Evolutionary conservation across 2,888 invertebrate genomes (phyloP).

Genomic region (Steinernema carpocapsae): DNA sequence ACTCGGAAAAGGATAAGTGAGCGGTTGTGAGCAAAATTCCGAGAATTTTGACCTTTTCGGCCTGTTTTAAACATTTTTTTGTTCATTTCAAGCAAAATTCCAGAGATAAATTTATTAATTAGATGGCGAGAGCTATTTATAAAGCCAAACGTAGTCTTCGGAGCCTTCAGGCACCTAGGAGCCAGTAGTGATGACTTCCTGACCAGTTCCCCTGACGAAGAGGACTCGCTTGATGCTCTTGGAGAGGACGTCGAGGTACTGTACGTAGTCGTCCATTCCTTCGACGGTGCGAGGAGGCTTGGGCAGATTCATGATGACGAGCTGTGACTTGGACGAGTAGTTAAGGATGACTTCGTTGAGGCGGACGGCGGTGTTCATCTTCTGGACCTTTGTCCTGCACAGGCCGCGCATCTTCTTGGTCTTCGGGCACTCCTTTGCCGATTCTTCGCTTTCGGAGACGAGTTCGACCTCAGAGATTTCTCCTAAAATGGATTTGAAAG

Average conservation of each 20-base stretch:
- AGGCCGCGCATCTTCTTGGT: constrained; percentile 51
- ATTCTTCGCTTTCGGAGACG: constrained; percentile 11
- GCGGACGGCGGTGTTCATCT: constrained; percentile 99
- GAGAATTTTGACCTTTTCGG: not conserved
- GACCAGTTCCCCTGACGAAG: constrained; percentile 66
- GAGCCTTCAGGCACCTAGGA: constrained; percentile 42
- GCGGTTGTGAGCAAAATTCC: not conserved
- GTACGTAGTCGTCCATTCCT: constrained; percentile 66
- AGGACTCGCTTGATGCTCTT: constrained; percentile 63
- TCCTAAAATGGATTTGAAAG: no score
- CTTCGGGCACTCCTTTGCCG: not conserved
- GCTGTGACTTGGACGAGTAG: constrained; percentile 92
- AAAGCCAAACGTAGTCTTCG: not conserved
- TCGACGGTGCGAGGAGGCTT: constrained; percentile 78
- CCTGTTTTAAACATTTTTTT: not conserved
- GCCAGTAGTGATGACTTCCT: constrained; percentile 65
- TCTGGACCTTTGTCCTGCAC: constrained; percentile 76
- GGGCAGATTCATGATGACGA: constrained; percentile 97
- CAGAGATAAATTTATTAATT: no score
- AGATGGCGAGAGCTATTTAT: not conserved
- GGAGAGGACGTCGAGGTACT: constrained; percentile 60
- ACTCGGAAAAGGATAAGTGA: no score
- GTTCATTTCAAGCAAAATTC: no score
- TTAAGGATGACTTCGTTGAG: constrained; percentile 96
- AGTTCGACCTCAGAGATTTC: constrained; percentile 9